These are phyloP conservation scores for Okapia johnstoni DNA, from an alignment of 2,113 vertebrate genomes.

Conservation along the genomic window DNA sequence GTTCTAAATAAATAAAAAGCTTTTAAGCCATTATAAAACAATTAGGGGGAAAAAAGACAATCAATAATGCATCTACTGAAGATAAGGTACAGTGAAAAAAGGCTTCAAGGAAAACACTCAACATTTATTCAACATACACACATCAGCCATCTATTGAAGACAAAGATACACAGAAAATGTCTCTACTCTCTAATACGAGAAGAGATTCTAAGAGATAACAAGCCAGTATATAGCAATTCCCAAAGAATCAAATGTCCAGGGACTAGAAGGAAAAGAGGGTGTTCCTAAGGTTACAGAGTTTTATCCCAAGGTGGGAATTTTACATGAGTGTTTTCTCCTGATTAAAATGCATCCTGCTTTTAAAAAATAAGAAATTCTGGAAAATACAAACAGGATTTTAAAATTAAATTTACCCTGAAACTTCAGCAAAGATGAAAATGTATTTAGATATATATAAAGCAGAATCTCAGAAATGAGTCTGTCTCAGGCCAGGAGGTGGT, in stretches of 20 bases:
- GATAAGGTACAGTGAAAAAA: not conserved
- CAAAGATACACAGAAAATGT: not conserved
- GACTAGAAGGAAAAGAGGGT: not conserved
- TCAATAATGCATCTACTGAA: conserved; percentile 13
- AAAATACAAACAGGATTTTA: not conserved
- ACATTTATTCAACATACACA: not conserved
- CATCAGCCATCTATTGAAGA: not conserved
- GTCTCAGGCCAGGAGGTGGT: not conserved
- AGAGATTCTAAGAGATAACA: not conserved
- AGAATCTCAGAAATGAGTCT: conserved; percentile 18
- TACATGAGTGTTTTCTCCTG: not conserved
- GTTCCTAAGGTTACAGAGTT: not conserved
- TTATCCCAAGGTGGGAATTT: not conserved
- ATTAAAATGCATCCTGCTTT: conserved; percentile 22
- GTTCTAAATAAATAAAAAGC: conserved; percentile 81
- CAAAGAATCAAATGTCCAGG: not conserved
- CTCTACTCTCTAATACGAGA: not conserved
- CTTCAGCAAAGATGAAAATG: not conserved
- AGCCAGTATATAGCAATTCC: not conserved
- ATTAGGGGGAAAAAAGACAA: not conserved
- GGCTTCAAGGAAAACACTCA: not conserved
- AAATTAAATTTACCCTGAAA: not conserved
- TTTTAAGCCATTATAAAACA: conserved; percentile 33
- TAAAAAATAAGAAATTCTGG: conserved; percentile 2
- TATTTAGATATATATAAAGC: not conserved